Base-by-base conservation (phyloP, 2,888 invertebrate species). In the Luffia ferchaultella region DNA sequence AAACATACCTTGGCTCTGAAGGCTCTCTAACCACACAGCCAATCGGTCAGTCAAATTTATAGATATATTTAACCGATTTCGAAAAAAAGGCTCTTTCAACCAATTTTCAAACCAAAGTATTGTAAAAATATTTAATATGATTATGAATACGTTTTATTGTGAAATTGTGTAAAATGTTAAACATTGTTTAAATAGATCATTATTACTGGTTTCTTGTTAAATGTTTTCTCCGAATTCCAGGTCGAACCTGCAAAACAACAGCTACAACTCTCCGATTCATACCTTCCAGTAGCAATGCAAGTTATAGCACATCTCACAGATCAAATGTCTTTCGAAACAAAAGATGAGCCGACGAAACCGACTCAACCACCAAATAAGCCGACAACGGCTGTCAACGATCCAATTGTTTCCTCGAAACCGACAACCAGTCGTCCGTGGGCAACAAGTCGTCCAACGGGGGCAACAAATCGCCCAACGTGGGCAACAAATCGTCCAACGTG, bases 211-310 rank as follows among this genome's bases (percentile, higher is more conserved):
- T n/a, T n/a, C n/a, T n/a, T n/a, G n/a, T n/a, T n/a, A n/a, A n/a
- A n/a, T n/a, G n/a, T n/a, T n/a, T n/a, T n/a, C n/a, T 16, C 18
- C n/a, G 2, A 2, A 9, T 67, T 67, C n/a, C 73, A 85, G 84
- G 76, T 77, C 1, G 58, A 68, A 9, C 60, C 76, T 53, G 75
- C 67, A 0, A 68, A 87, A 53, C 80, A 77, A 53, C 72, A 79
- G 47, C 83, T 88, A 1, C 67, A 84, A 49, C 80, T 89, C 16
- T 83, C 86, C 0, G 84, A 87, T 57, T 88, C 89, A 1, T 90
- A 86, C 67, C 79, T 90, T 0, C 90, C 90, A 1, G 89, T 89
- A 1, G 85, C 86, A 0, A 89, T 90, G 89, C 90, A 90, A 65
- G 82, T 90, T 45, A 86, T 88, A 50, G 86, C 87, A 0, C 86